Percentiles rank a stretch among this genome's conserved stretches.
Conservation (phyloP, 2,797 vertebrate species). For the Peromyscus eremicus region DNA sequence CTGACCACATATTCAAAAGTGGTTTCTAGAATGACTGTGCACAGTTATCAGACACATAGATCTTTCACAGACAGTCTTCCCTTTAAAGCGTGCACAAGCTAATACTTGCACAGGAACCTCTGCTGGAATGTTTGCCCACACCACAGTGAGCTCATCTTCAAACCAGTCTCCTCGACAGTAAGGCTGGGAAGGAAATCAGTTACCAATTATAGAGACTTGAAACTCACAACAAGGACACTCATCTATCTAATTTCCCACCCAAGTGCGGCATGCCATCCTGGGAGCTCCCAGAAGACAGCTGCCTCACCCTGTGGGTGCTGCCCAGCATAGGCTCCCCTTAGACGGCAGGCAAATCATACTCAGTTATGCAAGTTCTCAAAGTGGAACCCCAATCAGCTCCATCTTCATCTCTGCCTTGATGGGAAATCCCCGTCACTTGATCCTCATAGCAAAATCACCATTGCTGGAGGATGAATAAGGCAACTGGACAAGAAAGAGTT, state of each 20-base stretch:
- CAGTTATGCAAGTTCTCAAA: rapidly evolving
- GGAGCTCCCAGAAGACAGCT: not conserved
- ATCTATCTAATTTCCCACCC: not conserved
- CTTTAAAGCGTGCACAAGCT: not conserved
- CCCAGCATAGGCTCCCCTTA: not conserved
- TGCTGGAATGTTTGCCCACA: not conserved
- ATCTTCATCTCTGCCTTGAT: not conserved
- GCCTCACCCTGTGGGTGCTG: rapidly evolving
- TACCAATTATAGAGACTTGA: not conserved
- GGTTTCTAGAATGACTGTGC: not conserved
- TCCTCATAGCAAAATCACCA: not conserved
- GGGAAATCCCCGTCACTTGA: not conserved
- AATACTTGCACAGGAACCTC: not conserved
- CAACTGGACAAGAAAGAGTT: not conserved
- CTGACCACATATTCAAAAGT: not conserved
- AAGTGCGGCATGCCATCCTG: not conserved
- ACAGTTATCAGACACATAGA: slow-evolving; percentile 27
- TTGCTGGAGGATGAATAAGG: not conserved
- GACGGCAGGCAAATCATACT: rapidly evolving
- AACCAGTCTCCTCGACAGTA: not conserved
- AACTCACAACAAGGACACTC: not conserved
- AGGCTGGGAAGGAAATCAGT: not conserved
- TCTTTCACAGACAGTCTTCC: slow-evolving; percentile 58
- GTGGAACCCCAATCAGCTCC: not conserved
- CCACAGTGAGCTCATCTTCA: not conserved